A percentile compares a stretch with the other conserved stretches of the same genome.
phyloP scores from a whole-genome alignment of 92 coral and sea anemone genomes.

The Zoanthus sansibaricus region DNA sequence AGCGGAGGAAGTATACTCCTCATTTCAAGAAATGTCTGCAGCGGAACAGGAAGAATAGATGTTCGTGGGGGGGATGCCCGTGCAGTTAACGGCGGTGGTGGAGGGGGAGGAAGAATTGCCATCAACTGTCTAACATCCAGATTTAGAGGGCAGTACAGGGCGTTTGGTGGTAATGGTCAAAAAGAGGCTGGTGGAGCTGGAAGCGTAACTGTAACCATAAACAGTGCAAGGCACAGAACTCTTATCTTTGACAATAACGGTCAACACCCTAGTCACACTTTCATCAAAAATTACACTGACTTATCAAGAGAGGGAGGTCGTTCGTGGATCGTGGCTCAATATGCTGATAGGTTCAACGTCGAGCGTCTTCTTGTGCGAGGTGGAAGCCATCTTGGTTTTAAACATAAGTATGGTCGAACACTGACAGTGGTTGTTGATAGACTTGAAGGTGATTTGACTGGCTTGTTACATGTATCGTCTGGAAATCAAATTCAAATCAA shows the following conservation, averaged over 20 bases:
- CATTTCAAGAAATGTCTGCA: constrained; percentile 54
- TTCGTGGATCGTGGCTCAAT: constrained; percentile 70
- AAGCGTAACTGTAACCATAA: constrained; percentile 56
- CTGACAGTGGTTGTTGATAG: constrained; percentile 54
- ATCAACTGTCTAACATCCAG: constrained; percentile 54
- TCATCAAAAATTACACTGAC: constrained; percentile 59
- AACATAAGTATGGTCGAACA: constrained; percentile 19
- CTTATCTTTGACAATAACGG: constrained; percentile 74
- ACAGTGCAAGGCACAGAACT: constrained; percentile 36
- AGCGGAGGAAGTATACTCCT: constrained; percentile 73
- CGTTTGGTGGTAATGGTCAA: constrained; percentile 66
- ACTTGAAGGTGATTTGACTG: constrained; percentile 70
- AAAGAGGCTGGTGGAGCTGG: constrained; percentile 80
- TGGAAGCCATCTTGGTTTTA: constrained; percentile 71
- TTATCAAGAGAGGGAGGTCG: constrained; percentile 67
- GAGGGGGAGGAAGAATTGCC: constrained; percentile 76
- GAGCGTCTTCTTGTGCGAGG: constrained; percentile 65
- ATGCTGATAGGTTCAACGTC: constrained; percentile 56
- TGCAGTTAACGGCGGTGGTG: constrained; percentile 73
- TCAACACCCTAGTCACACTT: constrained; percentile 52
- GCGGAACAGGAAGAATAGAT: constrained; percentile 67
- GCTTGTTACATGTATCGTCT: constrained; percentile 65
- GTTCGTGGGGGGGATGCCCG: constrained; percentile 67
- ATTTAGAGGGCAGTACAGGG: constrained; percentile 60
- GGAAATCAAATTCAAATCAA: constrained; percentile 61